Percentiles rank a stretch among this genome's conserved stretches.
These are phyloP conservation scores for Hydropotes inermis DNA, from an alignment of 2,113 vertebrate genomes.

Conservation along the genomic window DNA sequence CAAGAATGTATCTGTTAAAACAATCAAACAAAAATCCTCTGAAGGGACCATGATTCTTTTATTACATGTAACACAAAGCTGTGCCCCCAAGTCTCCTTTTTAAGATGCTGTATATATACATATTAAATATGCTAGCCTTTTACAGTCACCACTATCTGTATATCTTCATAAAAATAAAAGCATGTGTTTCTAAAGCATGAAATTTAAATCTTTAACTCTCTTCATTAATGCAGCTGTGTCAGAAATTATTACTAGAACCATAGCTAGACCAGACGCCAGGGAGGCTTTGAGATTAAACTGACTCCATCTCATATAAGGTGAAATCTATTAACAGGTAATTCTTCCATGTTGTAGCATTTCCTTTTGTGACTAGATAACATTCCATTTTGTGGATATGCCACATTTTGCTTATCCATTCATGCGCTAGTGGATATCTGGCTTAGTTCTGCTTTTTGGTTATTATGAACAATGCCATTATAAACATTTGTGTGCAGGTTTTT, in stretches of 20 bases:
- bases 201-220: neutral
- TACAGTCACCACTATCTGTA: neutral
- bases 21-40: neutral
- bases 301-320: neutral
- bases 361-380: neutral
- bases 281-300: neutral
- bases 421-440: neutral
- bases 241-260: neutral
- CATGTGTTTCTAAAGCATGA: slow-evolving; percentile 30
- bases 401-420: neutral
- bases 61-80: slow-evolving; percentile 9
- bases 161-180: slow-evolving; percentile 54
- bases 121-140: neutral
- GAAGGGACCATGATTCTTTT: neutral
- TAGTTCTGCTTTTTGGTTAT: neutral
- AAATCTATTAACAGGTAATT: neutral
- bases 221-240: neutral
- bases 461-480: neutral
- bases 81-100: neutral
- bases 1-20: slow-evolving; percentile 41
- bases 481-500: neutral
- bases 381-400: neutral
- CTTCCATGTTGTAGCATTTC: neutral
- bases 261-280: neutral
- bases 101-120: neutral